Base-by-base conservation (phyloP, 2,113 vertebrate genomes). In the Gymnocephalus cernua region DNA sequence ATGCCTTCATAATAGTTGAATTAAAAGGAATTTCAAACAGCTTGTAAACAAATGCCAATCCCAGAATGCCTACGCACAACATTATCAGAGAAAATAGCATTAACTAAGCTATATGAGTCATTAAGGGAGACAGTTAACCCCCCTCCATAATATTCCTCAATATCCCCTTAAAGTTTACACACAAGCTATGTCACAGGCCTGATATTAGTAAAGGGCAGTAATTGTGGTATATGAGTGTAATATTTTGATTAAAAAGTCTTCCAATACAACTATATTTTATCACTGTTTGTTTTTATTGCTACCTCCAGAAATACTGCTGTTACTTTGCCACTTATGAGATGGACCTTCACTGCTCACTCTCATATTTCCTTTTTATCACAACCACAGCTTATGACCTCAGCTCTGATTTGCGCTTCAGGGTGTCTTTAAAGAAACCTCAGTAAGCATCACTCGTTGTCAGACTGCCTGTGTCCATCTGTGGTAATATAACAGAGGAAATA, bases 301-400 rank as follows among this genome's bases (percentile, higher is more conserved):
- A 59, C 75, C 51, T 79, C 53, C 67, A 88, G 82, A 86, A 86
- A 86, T 78, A 84, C 69, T 78, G 68, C 69, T 59, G 29, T 44
- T 85, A 64, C 79, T 80, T 83, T 66, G 63, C 75, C 66, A 66
- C 67, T 74, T 72, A 79, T 79, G 69, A 84, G 77, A 80, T 61
- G 45, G 71, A 78, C 56, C 80, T 74, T 76, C 84, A 69, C 70
- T 57, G 76, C 79, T 83, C 50, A 1, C 45, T 65, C 71, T 87
- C 79, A 85, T 90, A 83, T 88, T 86, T 86, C 72, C 56, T 88
- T 80, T 90, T 90, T 92, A 87, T 88, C 80, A 65, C 77, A 86
- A 61, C 74, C 61, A 51, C 81, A 83, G 83, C 77, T 81, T 85
- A 85, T 88, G 84, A 90, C 77, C 79, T 88, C 58, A 78, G 79